These are phyloP conservation scores for Schizaphis graminum DNA, from an alignment of 2,888 invertebrate species.

Conservation along the genomic window DNA sequence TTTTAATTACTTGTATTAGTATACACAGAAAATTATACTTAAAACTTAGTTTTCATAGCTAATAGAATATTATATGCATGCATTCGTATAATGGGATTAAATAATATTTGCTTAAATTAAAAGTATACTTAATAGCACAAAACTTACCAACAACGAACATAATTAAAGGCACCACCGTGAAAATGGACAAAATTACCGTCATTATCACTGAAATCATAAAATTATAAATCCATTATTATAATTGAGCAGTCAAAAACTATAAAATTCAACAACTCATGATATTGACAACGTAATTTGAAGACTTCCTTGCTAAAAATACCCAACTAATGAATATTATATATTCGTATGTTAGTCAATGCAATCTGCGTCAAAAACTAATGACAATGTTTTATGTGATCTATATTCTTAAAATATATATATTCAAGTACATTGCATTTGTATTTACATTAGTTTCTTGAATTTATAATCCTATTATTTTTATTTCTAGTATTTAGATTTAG, in stretches of 20 bases:
- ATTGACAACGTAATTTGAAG: neutral
- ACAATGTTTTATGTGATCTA: neutral
- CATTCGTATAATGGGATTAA: neutral
- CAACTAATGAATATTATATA: neutral
- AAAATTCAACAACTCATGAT: neutral
- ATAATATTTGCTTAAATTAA: neutral
- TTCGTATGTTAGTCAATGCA: neutral
- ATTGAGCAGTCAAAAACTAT: neutral
- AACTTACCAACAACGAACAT: conserved; percentile 85
- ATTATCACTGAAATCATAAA: conserved; percentile 76
- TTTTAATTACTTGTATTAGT: neutral
- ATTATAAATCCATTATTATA: conserved; percentile 37
- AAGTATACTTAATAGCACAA: neutral
- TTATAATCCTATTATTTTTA: neutral
- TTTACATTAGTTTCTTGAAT: neutral
- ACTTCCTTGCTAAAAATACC: neutral
- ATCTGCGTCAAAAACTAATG: neutral
- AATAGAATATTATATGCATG: neutral
- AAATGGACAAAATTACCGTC: conserved; percentile 78
- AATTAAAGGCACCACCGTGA: conserved; percentile 80
- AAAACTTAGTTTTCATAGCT: neutral
- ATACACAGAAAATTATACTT: neutral
- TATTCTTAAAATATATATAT: neutral
- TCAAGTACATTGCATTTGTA: neutral
- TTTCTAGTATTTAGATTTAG: neutral